Percentiles rank a stretch among this genome's conserved stretches.
Evolutionary conservation across 2,888 invertebrate species (phyloP).

Genomic region (Gnatocerus cornutus): DNA sequence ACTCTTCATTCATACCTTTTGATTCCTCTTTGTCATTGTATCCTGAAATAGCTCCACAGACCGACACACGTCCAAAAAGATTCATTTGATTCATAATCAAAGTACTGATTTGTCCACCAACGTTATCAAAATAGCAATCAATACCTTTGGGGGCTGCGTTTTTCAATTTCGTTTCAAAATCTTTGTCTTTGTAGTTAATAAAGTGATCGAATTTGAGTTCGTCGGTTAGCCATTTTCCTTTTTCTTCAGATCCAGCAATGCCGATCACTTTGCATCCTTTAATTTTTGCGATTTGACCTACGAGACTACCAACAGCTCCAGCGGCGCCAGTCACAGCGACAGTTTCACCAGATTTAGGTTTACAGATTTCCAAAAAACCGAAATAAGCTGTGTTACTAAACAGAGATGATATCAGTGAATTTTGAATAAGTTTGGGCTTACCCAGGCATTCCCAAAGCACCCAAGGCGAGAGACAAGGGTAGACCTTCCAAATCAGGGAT

Average conservation of each 20-base stretch:
- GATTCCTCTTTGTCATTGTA: conserved; percentile 73
- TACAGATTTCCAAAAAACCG: conserved; percentile 80
- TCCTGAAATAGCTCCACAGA: conserved; percentile 80
- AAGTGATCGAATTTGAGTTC: conserved; percentile 79
- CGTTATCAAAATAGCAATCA: conserved; percentile 85
- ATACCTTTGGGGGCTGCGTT: conserved; percentile 79
- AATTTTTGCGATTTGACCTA: conserved; percentile 85
- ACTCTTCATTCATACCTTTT: conserved; percentile 34
- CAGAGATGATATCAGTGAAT: conserved; percentile 1
- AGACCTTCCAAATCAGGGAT: conserved; percentile 77
- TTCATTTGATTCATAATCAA: conserved; percentile 78
- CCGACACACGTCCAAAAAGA: conserved; percentile 76
- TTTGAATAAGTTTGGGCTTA: conserved; percentile 61
- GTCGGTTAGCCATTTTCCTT: conserved; percentile 78
- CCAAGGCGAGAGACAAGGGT: conserved; percentile 77
- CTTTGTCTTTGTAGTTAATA: conserved; percentile 80
- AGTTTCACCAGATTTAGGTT: conserved; percentile 81
- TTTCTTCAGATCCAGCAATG: conserved; percentile 80
- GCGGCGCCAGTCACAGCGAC: conserved; percentile 84
- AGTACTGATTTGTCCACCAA: conserved; percentile 80
- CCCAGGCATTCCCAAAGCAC: conserved; percentile 82
- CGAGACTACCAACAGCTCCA: conserved; percentile 84
- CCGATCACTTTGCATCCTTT: conserved; percentile 81
- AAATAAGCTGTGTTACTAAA: conserved; percentile 82
- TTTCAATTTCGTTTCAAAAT: conserved; percentile 73